phyloP scores from a whole-genome alignment of 2,113 vertebrate species.

The Pangasianodon gigas region DNA sequence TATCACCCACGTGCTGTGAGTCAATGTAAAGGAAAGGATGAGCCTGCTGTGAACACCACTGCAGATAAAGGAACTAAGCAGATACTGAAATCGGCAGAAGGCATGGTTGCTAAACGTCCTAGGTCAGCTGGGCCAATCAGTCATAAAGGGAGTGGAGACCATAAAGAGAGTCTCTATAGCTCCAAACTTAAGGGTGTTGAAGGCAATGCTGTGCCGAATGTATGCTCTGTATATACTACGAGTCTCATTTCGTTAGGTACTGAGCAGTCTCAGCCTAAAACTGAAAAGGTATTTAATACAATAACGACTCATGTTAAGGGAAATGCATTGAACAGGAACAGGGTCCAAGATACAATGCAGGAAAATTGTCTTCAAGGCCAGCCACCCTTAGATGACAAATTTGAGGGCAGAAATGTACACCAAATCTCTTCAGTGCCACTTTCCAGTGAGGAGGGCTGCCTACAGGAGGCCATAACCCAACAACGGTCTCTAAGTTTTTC shows the following conservation, averaged over 20 bases:
- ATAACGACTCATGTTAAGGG: conserved; percentile 43
- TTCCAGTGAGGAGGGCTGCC: conserved; percentile 44
- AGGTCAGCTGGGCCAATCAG: conserved; percentile 40
- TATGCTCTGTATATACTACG: background rate
- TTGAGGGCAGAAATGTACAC: background rate
- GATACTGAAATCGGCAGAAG: conserved; percentile 42
- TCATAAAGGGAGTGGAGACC: conserved; percentile 43
- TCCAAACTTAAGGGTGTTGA: conserved; percentile 29
- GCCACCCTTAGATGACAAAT: conserved; percentile 23
- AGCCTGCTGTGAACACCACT: background rate
- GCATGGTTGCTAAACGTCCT: conserved; percentile 36
- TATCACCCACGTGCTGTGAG: background rate
- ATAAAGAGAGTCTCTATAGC: conserved; percentile 34
- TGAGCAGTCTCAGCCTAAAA: background rate
- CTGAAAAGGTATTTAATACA: conserved; percentile 22
- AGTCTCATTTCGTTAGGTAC: background rate
- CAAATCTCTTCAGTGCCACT: conserved; percentile 7
- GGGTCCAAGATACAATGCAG: conserved; percentile 8
- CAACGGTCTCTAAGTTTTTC: conserved; percentile 77
- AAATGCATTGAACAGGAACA: conserved; percentile 15
- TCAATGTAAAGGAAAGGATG: background rate
- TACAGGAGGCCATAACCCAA: conserved; percentile 49
- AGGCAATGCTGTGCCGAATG: background rate
- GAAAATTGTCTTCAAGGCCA: background rate
- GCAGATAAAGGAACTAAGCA: conserved; percentile 50